Base-by-base conservation (phyloP, 1,140 invertebrate genomes). In the Pseudomyrmex gracilis region DNA sequence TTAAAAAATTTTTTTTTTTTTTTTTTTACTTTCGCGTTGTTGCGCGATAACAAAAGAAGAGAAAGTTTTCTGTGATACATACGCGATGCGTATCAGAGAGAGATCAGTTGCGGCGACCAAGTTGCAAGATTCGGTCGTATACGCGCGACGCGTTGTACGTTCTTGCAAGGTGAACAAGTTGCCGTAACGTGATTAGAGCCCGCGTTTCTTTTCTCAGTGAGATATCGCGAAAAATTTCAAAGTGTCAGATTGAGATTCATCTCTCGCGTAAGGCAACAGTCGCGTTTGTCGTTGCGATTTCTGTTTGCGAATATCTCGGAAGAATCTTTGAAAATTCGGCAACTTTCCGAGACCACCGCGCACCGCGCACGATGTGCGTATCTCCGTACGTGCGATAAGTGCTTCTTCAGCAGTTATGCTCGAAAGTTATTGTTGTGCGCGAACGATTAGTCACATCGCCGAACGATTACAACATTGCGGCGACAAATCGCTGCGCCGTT, bases 141-240 rank as follows among this genome's bases (percentile, higher is more conserved):
- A 22, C 34, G 84, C 78, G 86, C 85, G 91, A 83, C 49, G 82
- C 85, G 87, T n/a, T n/a, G n/a, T n/a, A n/a, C 77, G 84, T 5
- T 34, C 34, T 85, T 89, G 89, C 92, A 93, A 93, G 92, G 93
- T 92, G 92, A 93, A 91, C 93, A 77, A 86, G 91, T 93, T 82
- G 66, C 5, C 34, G 4, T 22, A 13, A 57, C 64, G 70, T 61
- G 57, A 63, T 67, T 74, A 60, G 67, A n/a, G 57, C 73, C 51
- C 73, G 71, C 49, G 15, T 15, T 60, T 7, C 43, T 34, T 47
- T 64, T 20, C 76, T 86, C n/a, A 24, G 5, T 15, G 12, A 7
- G 2, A 20, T 17, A 8, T 51, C 20, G 47, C 47, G 7, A 49
- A 22, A 20, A 24, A 53, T 68, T 5, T 1, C 13, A 2, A 15